Percentiles rank a stretch among this genome's conserved stretches.
These are phyloP conservation scores for Allobates femoralis DNA, from an alignment of 2,797 vertebrate genomes.

Conservation along the genomic window DNA sequence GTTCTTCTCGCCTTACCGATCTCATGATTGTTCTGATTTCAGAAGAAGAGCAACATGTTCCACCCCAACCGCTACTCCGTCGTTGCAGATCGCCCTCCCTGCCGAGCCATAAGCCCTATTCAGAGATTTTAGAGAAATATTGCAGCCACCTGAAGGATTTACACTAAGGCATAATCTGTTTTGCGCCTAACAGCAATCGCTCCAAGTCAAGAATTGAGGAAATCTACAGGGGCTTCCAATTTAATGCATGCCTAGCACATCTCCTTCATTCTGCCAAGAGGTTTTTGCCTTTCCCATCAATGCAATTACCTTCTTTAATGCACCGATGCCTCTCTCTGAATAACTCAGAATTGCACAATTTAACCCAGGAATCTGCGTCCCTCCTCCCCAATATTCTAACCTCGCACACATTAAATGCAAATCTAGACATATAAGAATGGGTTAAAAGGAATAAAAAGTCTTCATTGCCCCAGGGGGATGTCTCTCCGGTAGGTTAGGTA, in stretches of 20 bases:
- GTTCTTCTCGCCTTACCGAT: not conserved
- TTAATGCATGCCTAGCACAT: constrained; percentile 34
- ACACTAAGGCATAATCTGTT: not conserved
- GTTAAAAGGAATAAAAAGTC: not conserved
- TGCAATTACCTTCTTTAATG: constrained; percentile 51
- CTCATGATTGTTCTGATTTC: not conserved
- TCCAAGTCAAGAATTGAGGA: constrained; percentile 30
- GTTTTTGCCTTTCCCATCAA: constrained; percentile 41
- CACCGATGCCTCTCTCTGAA: constrained; percentile 43
- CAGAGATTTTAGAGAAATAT: not conserved
- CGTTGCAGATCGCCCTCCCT: not conserved
- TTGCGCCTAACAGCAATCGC: constrained; percentile 13
- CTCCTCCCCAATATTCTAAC: not conserved
- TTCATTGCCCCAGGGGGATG: not conserved
- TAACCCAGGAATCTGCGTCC: not conserved
- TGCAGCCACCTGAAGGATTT: not conserved
- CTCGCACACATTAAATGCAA: not conserved
- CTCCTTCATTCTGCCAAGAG: constrained; percentile 39
- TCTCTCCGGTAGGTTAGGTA: not conserved
- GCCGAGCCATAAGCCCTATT: not conserved
- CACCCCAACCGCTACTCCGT: not conserved
- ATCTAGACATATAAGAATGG: not conserved
- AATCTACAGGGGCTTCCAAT: constrained; percentile 43
- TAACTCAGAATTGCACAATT: constrained; percentile 28
- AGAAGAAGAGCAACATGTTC: not conserved